Evolutionary conservation across 2,888 invertebrate species (phyloP), one percentile per base, ranked within the genome.

Genomic region (Lysandra coridon): DNA sequence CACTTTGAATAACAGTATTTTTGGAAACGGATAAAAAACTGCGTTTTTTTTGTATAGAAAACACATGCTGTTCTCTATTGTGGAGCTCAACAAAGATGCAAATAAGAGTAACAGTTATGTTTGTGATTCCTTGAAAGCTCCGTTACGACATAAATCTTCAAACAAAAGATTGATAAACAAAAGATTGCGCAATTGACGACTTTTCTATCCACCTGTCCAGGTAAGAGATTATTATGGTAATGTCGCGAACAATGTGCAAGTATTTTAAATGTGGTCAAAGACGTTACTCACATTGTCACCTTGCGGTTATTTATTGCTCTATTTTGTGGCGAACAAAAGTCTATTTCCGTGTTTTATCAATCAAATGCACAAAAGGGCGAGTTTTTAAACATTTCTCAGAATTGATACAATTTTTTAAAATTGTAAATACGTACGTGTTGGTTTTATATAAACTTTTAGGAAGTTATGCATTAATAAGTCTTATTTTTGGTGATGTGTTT

Each of bases 211-310:
- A 93, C 94, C 93, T 93, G 93, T 87, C 84, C 93, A 94, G 94
- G 93, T 94, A 93, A 90, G 86, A 88, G 89, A 93, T 94, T 94
- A 92, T 93, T 89, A 94, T 93, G 93, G 87, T 92, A 92, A 92
- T 92, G 84, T 82, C 83, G 83, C 83, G 87, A 86, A 94, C 91
- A 93, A 92, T 90, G 88, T 88, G 87, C 86, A 85, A 88, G 85
- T 85, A 90, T 94, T 93, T 93, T 88, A 87, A 91, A 89, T 94
- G 94, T 90, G 94, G 94, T 90, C 90, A 89, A 88, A 88, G 86
- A 84, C 85, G 57, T 75, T 83, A 85, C 86, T 87, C 87, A 85
- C 87, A 87, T 83, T 88, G 88, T 88, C 94, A 93, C 93, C 93
- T 94, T 93, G 91, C 86, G 86, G 88, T 93, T 90, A 94, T 94